A percentile compares a stretch with the other conserved stretches of the same genome.
These are phyloP conservation scores for Chrysolophus pictus DNA, from an alignment of 2,797 vertebrate genomes.

Conservation along the genomic window DNA sequence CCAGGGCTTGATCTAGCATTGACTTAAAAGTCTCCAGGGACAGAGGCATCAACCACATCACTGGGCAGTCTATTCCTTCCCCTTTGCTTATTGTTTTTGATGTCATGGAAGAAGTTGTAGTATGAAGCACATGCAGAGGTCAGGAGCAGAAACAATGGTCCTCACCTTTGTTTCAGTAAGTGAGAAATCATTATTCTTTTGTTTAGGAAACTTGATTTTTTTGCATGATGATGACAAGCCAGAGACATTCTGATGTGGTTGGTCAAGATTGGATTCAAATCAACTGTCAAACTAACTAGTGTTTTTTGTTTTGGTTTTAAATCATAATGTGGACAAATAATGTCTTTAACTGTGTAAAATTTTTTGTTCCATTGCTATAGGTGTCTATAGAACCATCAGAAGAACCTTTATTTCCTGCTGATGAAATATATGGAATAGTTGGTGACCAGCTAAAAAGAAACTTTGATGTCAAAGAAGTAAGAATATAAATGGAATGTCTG, in stretches of 20 bases:
- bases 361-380: constrained; percentile 73
- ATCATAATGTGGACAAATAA: background rate
- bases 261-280: background rate
- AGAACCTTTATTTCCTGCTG: constrained; percentile 90
- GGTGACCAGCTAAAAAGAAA: constrained; percentile 93
- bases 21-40: too few relatives aligned
- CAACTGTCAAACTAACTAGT: background rate
- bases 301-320: background rate
- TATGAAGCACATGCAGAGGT: accelerated
- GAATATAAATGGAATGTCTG: background rate
- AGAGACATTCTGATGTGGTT: background rate
- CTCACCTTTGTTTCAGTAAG: background rate
- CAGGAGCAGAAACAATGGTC: background rate
- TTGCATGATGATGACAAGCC: background rate
- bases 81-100: background rate
- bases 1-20: too few relatives aligned
- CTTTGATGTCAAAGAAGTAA: constrained; percentile 96
- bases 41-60: too few relatives aligned
- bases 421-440: constrained; percentile 97
- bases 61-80: too few relatives aligned
- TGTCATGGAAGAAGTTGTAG: background rate
- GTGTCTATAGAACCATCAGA: constrained; percentile 88
- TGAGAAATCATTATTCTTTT: background rate
- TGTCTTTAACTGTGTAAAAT: background rate
- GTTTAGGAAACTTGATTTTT: background rate